These are phyloP conservation scores for Pollenia angustigena DNA, from an alignment of 2,888 invertebrate genomes.

Conservation along the genomic window DNA sequence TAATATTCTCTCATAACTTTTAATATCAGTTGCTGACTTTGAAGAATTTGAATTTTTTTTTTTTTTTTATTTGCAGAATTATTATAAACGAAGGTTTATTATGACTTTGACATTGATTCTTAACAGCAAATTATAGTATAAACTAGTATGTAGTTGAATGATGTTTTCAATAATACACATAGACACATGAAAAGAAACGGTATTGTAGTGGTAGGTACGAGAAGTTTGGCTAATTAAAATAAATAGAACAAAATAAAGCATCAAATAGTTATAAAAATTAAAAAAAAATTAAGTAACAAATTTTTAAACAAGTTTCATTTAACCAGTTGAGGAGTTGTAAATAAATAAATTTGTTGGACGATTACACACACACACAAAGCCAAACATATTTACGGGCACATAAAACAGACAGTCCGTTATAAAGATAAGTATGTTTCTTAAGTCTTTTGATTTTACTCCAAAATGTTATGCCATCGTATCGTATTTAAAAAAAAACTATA, in stretches of 20 bases:
- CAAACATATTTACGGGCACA: not conserved
- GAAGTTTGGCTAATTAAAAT: conserved; percentile 19
- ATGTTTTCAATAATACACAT: not conserved
- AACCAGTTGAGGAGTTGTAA: conserved; percentile 34
- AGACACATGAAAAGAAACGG: not conserved
- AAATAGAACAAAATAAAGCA: conserved; percentile 49
- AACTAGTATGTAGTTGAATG: conserved; percentile 35
- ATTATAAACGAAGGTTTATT: conserved; percentile 70
- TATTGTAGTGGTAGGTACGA: not conserved
- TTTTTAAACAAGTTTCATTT: conserved; percentile 61
- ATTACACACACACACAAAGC: not conserved
- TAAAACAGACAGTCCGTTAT: not conserved
- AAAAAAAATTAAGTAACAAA: conserved; percentile 33
- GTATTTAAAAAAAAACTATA: too few relatives aligned
- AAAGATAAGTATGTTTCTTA: conserved; percentile 5
- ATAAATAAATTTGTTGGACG: not conserved
- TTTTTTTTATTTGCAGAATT: conserved; percentile 64
- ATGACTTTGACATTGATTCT: conserved; percentile 72
- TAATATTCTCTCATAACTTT: conserved; percentile 54
- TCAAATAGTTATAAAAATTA: conserved; percentile 29
- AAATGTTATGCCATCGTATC: not conserved
- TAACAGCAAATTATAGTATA: conserved; percentile 30
- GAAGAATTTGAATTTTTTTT: conserved; percentile 58
- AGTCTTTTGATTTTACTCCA: conserved; percentile 47
- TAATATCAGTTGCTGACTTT: conserved; percentile 54